Evolutionary conservation across 2,113 vertebrate genomes (phyloP), one percentile per base, ranked within the genome.

Genomic region (Plecotus auritus): DNA sequence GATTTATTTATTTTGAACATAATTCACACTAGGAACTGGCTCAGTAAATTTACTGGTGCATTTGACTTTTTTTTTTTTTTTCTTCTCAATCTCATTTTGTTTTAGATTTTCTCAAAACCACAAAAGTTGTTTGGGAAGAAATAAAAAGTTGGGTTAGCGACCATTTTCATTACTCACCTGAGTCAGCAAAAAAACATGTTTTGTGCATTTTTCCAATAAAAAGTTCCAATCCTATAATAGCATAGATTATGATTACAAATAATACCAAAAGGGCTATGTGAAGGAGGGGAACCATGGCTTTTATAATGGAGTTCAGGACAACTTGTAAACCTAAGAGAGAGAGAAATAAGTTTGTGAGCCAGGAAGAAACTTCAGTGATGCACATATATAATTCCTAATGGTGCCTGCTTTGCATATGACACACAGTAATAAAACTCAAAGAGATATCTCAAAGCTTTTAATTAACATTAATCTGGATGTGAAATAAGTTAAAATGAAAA

Each of bases 121-220:
- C 13, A 74, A 1, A 95, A 82, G 13, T 37, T 90, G 23, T 54
- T 93, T 82, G 12, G 1, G 17, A 61, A n/a, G 40, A 86, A 96
- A 59, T 14, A 14, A 70, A 18, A 70, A 37, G 45, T 72, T 67
- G 70, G 49, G 47, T 40, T 54, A 94, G 69, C 67, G 61, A 59
- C 23, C 51, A 77, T 72, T 95, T 90, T 84, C 64, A 45, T 69
- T 42, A 98, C 98, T 97, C 97, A 99, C 99, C 99, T 98, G 99
- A 92, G 97, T 99, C 99, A 94, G 98, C 95, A 97, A 99, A 97
- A 97, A 98, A 99, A 99, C 99, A 99, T 92, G 99, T 99, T 97
- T 99, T 99, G 98, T 99, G 99, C 99, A 99, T 99, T 99, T 99
- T 99, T 97, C 99, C 99, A 96, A 99, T 99, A 99, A 99, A 99